phyloP scores from a whole-genome alignment of 2,888 invertebrate genomes.

The Tenthredo amoena region DNA sequence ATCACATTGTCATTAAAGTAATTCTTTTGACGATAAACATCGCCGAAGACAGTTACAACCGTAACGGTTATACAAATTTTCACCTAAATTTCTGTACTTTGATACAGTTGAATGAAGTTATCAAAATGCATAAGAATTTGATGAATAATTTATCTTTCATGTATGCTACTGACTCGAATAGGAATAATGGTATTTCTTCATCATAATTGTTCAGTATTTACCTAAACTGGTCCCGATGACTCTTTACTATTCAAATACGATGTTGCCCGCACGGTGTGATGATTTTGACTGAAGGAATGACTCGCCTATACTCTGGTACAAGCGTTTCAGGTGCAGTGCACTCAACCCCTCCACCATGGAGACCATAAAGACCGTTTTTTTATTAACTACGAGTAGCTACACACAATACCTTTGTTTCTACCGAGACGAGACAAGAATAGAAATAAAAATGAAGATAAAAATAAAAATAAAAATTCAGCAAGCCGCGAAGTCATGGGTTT shows the following conservation, averaged over 20 bases:
- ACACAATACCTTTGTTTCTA: slow-evolving; percentile 31
- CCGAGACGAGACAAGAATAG: slow-evolving; percentile 22
- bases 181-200: background rate
- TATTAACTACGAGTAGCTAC: background rate
- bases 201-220: slow-evolving; percentile 4
- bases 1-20: background rate
- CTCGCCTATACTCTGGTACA: slow-evolving; percentile 26
- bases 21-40: background rate
- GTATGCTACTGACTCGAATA: background rate
- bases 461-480: slow-evolving; percentile 22
- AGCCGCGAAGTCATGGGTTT: background rate
- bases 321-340: slow-evolving; percentile 52
- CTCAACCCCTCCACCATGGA: slow-evolving; percentile 50
- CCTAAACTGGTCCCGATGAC: slow-evolving; percentile 23
- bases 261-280: slow-evolving; percentile 58
- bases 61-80: background rate
- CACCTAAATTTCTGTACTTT: background rate
- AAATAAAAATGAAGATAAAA: background rate
- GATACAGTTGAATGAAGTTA: too few species aligned
- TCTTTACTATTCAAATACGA: slow-evolving; percentile 48
- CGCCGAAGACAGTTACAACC: background rate
- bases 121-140: background rate
- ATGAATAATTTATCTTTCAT: background rate
- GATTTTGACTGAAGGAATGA: slow-evolving; percentile 61
- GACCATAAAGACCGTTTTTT: slow-evolving; percentile 47